Evolutionary conservation across 2,888 invertebrate species (phyloP).

Genomic region (Euplagia quadripunctaria): DNA sequence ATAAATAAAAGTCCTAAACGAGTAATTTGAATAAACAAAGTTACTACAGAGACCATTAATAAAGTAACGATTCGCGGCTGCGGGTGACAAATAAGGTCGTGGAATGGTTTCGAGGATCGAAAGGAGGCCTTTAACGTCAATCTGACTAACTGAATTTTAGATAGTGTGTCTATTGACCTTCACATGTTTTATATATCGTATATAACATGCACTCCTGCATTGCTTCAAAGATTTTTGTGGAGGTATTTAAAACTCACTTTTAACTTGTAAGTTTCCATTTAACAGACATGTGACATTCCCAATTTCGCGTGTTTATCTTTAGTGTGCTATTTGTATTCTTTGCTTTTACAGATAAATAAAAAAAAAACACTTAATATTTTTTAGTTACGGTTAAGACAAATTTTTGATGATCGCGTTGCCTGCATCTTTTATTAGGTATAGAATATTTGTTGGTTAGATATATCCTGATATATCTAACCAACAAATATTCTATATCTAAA

Average conservation of each 20-base stretch:
- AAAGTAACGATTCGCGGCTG: conserved; percentile 32
- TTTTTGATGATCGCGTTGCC: too few species aligned
- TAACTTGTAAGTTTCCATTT: neutral
- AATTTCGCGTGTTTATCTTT: neutral
- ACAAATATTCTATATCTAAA: too few species aligned
- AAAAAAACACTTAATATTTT: too few species aligned
- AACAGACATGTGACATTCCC: neutral
- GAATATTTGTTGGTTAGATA: too few species aligned
- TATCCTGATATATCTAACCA: too few species aligned
- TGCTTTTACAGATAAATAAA: too few species aligned
- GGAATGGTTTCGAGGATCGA: conserved; percentile 45
- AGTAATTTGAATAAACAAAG: conserved; percentile 52
- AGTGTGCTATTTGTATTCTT: too few species aligned
- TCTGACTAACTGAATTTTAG: conserved; percentile 32
- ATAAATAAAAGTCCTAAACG: conserved; percentile 41
- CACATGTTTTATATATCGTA: neutral
- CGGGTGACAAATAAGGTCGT: conserved; percentile 60
- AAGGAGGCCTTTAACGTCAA: conserved; percentile 34
- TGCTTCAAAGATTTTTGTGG: neutral
- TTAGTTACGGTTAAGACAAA: too few species aligned
- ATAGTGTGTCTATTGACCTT: conserved; percentile 42
- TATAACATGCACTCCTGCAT: too few species aligned
- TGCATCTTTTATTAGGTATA: too few species aligned
- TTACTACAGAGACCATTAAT: conserved; percentile 37
- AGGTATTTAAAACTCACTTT: neutral